These are phyloP conservation scores for Grammomys dolichurus DNA, from an alignment of 2,113 vertebrate genomes.

Conservation along the genomic window DNA sequence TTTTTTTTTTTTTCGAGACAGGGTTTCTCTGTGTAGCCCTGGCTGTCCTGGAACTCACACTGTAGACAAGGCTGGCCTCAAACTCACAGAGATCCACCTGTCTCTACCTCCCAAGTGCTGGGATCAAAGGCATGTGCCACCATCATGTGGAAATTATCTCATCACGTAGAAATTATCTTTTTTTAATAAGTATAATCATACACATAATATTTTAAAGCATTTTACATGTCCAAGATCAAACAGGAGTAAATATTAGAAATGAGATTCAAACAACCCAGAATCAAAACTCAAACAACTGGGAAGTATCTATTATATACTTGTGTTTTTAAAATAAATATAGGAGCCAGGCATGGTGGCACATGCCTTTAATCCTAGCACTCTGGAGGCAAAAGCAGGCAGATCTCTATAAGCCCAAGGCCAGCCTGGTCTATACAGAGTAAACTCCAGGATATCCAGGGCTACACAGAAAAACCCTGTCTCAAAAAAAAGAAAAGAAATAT, in stretches of 20 bases:
- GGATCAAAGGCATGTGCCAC: too few relatives aligned
- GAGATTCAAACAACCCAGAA: conserved; percentile 39
- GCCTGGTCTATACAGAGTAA: background rate
- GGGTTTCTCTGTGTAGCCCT: too few relatives aligned
- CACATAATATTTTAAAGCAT: conserved; percentile 58
- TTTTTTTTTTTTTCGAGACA: too few relatives aligned
- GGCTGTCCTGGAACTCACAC: too few relatives aligned
- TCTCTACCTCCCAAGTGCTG: too few relatives aligned
- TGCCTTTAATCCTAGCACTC: background rate
- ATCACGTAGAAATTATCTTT: too few relatives aligned
- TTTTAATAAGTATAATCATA: conserved; percentile 13
- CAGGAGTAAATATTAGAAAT: conserved; percentile 59
- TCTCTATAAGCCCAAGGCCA: background rate
- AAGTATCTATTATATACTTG: conserved; percentile 47
- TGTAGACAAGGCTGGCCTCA: too few relatives aligned
- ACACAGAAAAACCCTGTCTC: background rate
- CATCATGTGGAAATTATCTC: too few relatives aligned
- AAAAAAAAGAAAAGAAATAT: background rate
- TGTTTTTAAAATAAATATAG: conserved; percentile 9
- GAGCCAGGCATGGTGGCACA: background rate
- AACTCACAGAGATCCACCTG: too few relatives aligned
- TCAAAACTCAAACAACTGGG: conserved; percentile 33
- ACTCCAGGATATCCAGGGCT: background rate
- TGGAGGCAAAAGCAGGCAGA: background rate
- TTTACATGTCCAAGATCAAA: conserved; percentile 57